Conservation (phyloP, 2,113 vertebrate species). For the Amia ocellicauda region DNA sequence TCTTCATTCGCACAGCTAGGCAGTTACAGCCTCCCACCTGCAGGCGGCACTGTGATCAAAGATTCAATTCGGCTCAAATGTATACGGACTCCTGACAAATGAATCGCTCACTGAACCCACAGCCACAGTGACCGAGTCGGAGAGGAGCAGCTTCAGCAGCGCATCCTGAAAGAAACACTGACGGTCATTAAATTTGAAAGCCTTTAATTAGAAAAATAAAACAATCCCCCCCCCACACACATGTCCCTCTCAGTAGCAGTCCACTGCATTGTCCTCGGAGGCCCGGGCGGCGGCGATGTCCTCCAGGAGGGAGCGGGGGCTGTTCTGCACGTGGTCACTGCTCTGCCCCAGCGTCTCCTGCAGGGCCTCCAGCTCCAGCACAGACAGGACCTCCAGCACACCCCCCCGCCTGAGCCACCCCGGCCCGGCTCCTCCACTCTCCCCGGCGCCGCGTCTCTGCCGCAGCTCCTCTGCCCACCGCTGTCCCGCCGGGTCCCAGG, state of each 20-base stretch:
- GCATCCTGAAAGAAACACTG: too few species aligned
- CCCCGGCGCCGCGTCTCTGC: background rate
- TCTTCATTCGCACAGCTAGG: too few species aligned
- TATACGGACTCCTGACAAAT: too few species aligned
- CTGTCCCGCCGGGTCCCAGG: constrained; percentile 43
- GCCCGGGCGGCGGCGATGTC: constrained; percentile 71
- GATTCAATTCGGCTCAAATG: too few species aligned
- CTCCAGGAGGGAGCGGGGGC: constrained; percentile 80
- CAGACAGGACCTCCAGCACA: constrained; percentile 46
- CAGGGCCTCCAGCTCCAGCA: constrained; percentile 67
- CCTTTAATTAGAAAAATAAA: too few species aligned
- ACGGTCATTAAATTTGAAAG: too few species aligned
- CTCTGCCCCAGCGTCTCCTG: constrained; percentile 64
- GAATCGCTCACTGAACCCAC: too few species aligned
- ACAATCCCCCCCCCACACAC: too few species aligned
- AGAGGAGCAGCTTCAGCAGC: too few species aligned
- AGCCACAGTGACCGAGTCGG: too few species aligned
- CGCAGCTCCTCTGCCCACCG: constrained; percentile 46
- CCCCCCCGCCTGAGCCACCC: constrained; percentile 17
- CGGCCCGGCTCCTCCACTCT: background rate
- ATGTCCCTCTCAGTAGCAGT: constrained; percentile 85
- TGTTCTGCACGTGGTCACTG: constrained; percentile 81
- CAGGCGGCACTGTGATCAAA: too few species aligned
- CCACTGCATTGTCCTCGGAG: constrained; percentile 61
- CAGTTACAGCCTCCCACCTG: too few species aligned